These are phyloP conservation scores for Otus sunia DNA, from an alignment of 2,113 vertebrate species.

Conservation along the genomic window DNA sequence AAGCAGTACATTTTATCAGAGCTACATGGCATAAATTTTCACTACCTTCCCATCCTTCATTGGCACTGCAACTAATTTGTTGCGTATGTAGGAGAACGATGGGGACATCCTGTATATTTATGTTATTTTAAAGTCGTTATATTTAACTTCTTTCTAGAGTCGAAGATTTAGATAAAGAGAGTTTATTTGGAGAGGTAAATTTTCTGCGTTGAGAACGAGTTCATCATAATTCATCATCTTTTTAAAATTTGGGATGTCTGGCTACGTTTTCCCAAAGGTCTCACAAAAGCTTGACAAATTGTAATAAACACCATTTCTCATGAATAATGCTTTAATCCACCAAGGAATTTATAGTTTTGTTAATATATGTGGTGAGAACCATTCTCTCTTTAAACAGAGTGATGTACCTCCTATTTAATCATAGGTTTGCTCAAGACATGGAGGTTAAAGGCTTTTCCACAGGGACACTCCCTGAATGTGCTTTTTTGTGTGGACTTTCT, in stretches of 20 bases:
- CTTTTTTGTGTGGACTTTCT: not conserved
- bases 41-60: not conserved
- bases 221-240: not conserved
- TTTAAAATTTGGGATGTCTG: not conserved
- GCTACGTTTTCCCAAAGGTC: not conserved
- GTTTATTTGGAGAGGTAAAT: not conserved
- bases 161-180: not conserved
- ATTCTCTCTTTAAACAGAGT: not conserved
- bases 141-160: not conserved
- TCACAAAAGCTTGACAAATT: not conserved
- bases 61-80: not conserved
- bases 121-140: not conserved
- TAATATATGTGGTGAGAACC: not conserved
- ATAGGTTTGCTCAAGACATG: not conserved
- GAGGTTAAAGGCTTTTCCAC: not conserved
- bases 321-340: not conserved
- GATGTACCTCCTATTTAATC: not conserved
- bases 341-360: not conserved
- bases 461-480: not conserved
- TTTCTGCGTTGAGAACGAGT: not conserved
- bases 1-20: not conserved
- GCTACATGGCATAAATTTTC: not conserved
- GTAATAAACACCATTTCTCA: not conserved
- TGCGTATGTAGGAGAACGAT: not conserved
- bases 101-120: not conserved